Evolutionary conservation across 1,140 invertebrate genomes (phyloP), one percentile per base, ranked within the genome.

Genomic region (Drosophila suzukii): DNA sequence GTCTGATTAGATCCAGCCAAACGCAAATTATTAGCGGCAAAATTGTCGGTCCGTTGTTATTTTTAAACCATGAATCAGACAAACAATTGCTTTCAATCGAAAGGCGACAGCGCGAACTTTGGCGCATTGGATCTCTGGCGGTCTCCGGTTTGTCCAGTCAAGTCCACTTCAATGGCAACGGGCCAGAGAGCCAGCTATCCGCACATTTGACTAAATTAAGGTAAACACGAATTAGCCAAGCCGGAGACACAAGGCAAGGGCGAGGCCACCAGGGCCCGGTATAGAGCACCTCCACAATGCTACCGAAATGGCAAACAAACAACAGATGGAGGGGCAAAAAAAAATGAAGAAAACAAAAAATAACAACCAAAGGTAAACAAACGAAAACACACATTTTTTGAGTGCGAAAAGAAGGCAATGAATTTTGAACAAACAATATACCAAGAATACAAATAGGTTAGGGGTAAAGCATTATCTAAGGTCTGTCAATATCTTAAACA

Each of bases 211-310:
- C 61, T 77, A 77, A 63, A 78, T 59, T 70, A 71, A 83, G 75
- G 81, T 80, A 84, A 84, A 84, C 76, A 84, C 61, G 75, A 84
- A 84, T 84, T 84, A 84, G 66, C 66, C 72, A 63, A 47, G 41
- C 32, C 50, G 50, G 67, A 57, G 67, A 70, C 67, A 49, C 50
- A 71, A 72, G 75, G 75, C 75, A 71, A 72, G 74, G 72, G 81
- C 78, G 58, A 78, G 75, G 67, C 44, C 65, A 43, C 39, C 59
- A 49, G 50, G 34, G 50, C 13, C 39, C 36, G 44, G 65, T 46
- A 63, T 10, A 34, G 8, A 38, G 60, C 46, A 68, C 36, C 24
- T 38, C 15, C 32, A 20, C 38, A 49, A 65, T 24, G 80, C 80
- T 78, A 79, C 80, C 60, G 80, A 79, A 84, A 83, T 83, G 81